Base-by-base conservation (phyloP, 2,797 vertebrate species). In the Falco berigora region DNA sequence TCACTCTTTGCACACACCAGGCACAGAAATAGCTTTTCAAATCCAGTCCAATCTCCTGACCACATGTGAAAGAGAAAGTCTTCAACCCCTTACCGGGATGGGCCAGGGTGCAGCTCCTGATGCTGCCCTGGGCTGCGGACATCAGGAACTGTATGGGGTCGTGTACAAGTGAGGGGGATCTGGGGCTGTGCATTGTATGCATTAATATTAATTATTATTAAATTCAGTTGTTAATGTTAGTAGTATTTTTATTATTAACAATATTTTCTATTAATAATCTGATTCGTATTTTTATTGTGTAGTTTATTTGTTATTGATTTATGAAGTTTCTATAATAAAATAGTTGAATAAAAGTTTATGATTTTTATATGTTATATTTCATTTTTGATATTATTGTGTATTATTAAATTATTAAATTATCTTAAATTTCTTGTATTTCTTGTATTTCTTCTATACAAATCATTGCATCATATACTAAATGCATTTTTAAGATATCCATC, bases 1-100 rank as follows among this genome's bases (percentile, higher is more conserved):
- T 13, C 0, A 1, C 36, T 27, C 64, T 58, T 14, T 2, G 3
- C 1, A 1, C 23, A 4, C 36, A 12, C 19, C 44, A 21, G 14
- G 28, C 9, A 13, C 24, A 27, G 40, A 66, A 42, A 15, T 3
- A 8, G 20, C 8, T 34, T 58, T 52, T 17, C 59, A 46, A 12
- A 46, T 6, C 34, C 52, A 6, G 34, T 47, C 10, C 7, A 8
- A n/a, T 24, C 13, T 6, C 27, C 27, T 44, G 58, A 9, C 6
- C 10, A 28, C 15, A 4, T 14, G 32, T 14, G 19, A 13, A 36
- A 16, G 19, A 18, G 9, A 30, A 49, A 69, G 27, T 14, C 19
- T 12, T 25, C 3, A 2, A 32, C 8, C 34, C 38, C 15, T 28
- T 4, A 14, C 20, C 30, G 15, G 3, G 32, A 23, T 1, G 2